Evolutionary conservation across 2,797 vertebrate genomes (phyloP), one percentile per base, ranked within the genome.

Genomic region (Platalea minor): DNA sequence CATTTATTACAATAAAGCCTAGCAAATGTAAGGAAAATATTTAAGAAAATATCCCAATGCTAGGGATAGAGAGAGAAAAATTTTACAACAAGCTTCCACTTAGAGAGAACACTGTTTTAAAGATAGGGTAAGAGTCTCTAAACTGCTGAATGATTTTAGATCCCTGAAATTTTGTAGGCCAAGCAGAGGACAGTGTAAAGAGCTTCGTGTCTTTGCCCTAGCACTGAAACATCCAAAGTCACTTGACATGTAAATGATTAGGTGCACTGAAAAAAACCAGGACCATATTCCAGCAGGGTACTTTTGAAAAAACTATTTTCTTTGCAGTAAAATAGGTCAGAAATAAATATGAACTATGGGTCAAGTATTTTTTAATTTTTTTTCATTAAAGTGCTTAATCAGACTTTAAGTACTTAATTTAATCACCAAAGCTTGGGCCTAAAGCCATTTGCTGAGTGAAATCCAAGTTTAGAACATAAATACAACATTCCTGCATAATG

Each of bases 391-490:
- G 23, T 45, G 9, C 21, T 86, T 96, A 63, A 93, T 95, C n/a
- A 81, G 75, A 85, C 29, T 83, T 75, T 83, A 41, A 68, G 23
- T 80, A 76, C 41, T 57, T 85, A 85, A 88, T 91, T 92, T 90
- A 93, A 92, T 74, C 65, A 93, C 20, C 37, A 92, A 91, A 88
- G 29, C 33, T 93, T 92, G 46, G 43, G 37, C 46, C 46, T 87
- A 64, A 95, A 95, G 79, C 72, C 50, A 45, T 93, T 94, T 91
- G 64, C 41, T 93, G 50, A 91, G 35, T 60, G 73, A 93, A 84
- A 94, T 75, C 75, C 69, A 96, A 91, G 56, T 82, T 93, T 69
- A 61, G 72, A 80, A 95, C 72, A 92, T 57, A 91, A 90, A 82
- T 77, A 77, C 37, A 91, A 69, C 61, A 83, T 89, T 93, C 68